Evolutionary conservation across 2,888 invertebrate genomes (phyloP), one percentile per base, ranked within the genome.

Genomic region (Mythimna loreyi): DNA sequence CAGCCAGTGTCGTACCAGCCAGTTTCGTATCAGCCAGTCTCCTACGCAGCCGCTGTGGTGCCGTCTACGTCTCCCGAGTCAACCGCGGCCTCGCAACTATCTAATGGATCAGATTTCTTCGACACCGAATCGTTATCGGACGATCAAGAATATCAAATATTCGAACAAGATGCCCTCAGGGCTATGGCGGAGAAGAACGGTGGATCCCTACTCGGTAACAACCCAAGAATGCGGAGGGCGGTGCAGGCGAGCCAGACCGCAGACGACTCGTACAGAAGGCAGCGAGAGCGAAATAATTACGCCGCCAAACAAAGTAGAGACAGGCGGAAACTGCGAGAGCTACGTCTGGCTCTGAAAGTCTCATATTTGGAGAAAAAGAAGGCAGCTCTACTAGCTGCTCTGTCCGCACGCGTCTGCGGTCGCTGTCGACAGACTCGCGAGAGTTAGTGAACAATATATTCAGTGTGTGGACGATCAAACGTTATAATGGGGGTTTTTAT

Each of bases 271-370:
- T 99, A 99, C 88, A 97, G 97, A 96, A 98, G 99, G 87, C 97
- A 98, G 63, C 95, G 99, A 3, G 97, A 98, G 79, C 98, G 98
- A 89, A 99, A 99, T 91, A 99, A 99, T 91, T 98, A 98, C 78
- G 99, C 99, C 0, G 99, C 99, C 0, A 99, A 99, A 90, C 96
- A 99, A 80, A 99, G 99, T 0, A 96, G 99, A 19, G 99, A 99
- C 88, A 97, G 98, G 1, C 96, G 99, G 67, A 96, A 98, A 81
- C 97, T 98, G 36, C 98, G 99, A 87, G 99, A 99, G 91, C 98
- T 99, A 81, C 98, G 99, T 84, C 97, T 99, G 61, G 98, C 99
- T 0, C 97, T 99, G 50, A 96, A 98, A 69, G 98, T 98, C 0
- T 98, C 98, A 0, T 98, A 97, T 84, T 95, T 99, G 23, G 98